Evolutionary conservation across 2,888 invertebrate genomes (phyloP).

Genomic region (Drosophila recens): DNA sequence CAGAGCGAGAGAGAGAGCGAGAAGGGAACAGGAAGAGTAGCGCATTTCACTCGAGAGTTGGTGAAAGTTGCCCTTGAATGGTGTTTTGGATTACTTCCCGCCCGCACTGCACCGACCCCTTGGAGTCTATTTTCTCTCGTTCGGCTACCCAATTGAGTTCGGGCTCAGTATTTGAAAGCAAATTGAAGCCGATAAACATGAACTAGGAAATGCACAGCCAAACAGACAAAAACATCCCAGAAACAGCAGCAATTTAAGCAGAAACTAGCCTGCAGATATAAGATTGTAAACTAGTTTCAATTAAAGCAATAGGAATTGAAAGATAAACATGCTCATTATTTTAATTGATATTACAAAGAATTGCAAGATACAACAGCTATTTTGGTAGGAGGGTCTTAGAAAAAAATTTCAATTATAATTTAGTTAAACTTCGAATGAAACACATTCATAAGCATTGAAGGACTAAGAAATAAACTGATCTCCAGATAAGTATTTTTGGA

Average conservation of each 20-base stretch:
- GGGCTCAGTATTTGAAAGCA: constrained; percentile 59
- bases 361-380: too few relatives aligned
- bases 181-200: constrained; percentile 77
- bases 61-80: constrained; percentile 82
- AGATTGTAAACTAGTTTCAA: neutral
- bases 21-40: constrained; percentile 32
- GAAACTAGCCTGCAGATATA: neutral
- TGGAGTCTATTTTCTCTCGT: constrained; percentile 40
- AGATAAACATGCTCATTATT: neutral
- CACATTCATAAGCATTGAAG: too few relatives aligned
- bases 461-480: too few relatives aligned
- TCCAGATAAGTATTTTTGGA: too few relatives aligned
- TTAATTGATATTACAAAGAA: too few relatives aligned
- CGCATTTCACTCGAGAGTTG: constrained; percentile 66
- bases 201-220: neutral
- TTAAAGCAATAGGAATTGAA: neutral
- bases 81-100: constrained; percentile 70
- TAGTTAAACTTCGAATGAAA: too few relatives aligned
- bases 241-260: constrained; percentile 23
- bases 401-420: too few relatives aligned
- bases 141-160: constrained; percentile 62
- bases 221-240: constrained; percentile 23
- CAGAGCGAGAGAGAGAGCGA: neutral
- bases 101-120: neutral
- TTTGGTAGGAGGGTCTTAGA: too few relatives aligned